These are phyloP conservation scores for Cephalopachus bancanus DNA, from an alignment of 2,797 vertebrate species.

Conservation along the genomic window DNA sequence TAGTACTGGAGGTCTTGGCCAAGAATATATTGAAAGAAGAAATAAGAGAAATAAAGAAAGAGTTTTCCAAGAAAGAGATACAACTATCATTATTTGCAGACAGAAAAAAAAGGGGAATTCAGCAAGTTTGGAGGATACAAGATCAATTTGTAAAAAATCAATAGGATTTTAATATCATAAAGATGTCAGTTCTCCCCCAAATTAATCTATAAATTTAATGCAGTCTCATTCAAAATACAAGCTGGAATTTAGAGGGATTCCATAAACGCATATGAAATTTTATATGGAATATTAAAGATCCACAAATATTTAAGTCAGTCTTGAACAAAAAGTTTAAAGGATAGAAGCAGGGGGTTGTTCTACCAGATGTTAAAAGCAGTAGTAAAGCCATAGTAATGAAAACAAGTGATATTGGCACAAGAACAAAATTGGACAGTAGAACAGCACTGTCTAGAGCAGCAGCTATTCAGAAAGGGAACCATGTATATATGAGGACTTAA, in stretches of 20 bases:
- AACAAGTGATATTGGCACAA: neutral
- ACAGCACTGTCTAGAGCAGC: neutral
- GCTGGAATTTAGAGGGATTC: slow-evolving; percentile 25
- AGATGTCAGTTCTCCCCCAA: neutral
- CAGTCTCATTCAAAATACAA: slow-evolving; percentile 31
- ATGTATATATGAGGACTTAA: neutral
- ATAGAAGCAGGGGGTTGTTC: neutral
- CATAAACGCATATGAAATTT: slow-evolving; percentile 38
- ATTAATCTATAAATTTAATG: slow-evolving; percentile 37
- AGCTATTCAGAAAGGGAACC: neutral
- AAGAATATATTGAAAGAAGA: neutral
- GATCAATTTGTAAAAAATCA: slow-evolving; percentile 30
- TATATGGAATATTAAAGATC: slow-evolving; percentile 9
- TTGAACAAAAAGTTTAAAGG: neutral
- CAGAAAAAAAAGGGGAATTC: slow-evolving; percentile 30
- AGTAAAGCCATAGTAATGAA: neutral
- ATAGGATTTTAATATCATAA: slow-evolving; percentile 51
- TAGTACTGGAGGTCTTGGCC: neutral
- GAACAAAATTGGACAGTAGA: neutral
- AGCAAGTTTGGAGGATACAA: neutral
- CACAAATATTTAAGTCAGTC: slow-evolving; percentile 33
- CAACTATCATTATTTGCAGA: slow-evolving; percentile 9
- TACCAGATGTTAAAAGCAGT: neutral
- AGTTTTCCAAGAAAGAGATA: slow-evolving; percentile 27
- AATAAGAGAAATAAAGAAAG: neutral